Conservation (phyloP, 2,888 invertebrate genomes). For the Cacoxenus indagator region DNA sequence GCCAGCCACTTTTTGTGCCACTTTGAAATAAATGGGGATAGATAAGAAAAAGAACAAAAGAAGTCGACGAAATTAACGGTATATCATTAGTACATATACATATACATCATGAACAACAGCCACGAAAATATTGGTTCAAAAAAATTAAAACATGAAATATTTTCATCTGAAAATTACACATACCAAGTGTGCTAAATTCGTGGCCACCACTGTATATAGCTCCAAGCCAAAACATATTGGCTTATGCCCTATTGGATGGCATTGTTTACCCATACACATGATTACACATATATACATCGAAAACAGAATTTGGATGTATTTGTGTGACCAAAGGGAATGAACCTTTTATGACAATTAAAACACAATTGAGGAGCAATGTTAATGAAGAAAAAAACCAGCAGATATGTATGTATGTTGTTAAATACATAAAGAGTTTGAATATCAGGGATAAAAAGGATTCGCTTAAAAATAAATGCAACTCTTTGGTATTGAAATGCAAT, state of each 20-base stretch:
- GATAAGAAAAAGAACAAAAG: too few relatives aligned
- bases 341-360: conserved; percentile 71
- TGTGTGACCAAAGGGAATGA: conserved; percentile 44
- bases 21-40: too few relatives aligned
- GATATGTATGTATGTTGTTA: conserved; percentile 12
- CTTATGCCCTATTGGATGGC: conserved; percentile 19
- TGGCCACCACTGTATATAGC: background rate
- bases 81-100: too few relatives aligned
- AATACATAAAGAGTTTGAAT: conserved; percentile 3
- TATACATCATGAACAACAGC: background rate
- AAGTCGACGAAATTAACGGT: too few relatives aligned
- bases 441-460: background rate
- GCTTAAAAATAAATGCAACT: background rate
- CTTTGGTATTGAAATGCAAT: background rate
- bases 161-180: too few relatives aligned
- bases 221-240: conserved; percentile 3
- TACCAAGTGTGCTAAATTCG: too few relatives aligned
- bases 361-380: conserved; percentile 71
- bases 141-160: too few relatives aligned
- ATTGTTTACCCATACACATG: conserved; percentile 7
- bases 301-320: background rate
- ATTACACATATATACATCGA: background rate
- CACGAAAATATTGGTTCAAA: background rate
- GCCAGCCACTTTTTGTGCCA: too few relatives aligned
- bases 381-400: conserved; percentile 50